phyloP scores from a whole-genome alignment of 37 sponge, comb jelly and placozoan genomes.

The Beroe ovata region DNA sequence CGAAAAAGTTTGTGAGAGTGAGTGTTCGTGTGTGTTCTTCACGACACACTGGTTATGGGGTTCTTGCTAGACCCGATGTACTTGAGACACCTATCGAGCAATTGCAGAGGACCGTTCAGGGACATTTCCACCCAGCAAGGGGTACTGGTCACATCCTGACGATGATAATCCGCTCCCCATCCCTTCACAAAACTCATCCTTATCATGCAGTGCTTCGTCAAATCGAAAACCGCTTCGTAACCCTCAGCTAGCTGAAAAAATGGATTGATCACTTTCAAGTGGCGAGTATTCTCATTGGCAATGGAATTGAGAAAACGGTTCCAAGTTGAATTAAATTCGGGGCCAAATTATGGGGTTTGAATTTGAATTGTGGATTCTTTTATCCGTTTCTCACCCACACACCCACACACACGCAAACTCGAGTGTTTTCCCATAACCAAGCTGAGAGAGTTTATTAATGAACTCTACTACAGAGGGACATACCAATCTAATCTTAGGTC shows the following conservation, averaged over 20 bases:
- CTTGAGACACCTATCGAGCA: slow-evolving; percentile 64
- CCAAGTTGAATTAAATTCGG: too few relatives aligned
- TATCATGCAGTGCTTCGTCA: slow-evolving; percentile 67
- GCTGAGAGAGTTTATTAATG: background rate
- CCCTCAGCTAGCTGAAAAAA: slow-evolving; percentile 33
- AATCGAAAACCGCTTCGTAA: slow-evolving; percentile 63
- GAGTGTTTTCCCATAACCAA: too few relatives aligned
- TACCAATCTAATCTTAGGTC: too few relatives aligned
- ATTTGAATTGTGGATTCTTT: too few relatives aligned
- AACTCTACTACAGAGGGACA: too few relatives aligned
- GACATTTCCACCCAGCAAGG: slow-evolving; percentile 72
- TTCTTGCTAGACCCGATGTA: slow-evolving; percentile 67
- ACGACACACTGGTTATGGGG: slow-evolving; percentile 55
- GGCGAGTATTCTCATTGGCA: too few relatives aligned
- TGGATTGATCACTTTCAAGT: too few relatives aligned
- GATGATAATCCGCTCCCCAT: slow-evolving; percentile 71
- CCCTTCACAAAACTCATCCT: slow-evolving; percentile 70
- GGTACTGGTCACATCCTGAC: slow-evolving; percentile 69
- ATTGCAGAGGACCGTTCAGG: slow-evolving; percentile 61
- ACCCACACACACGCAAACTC: background rate
- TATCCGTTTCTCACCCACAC: too few relatives aligned
- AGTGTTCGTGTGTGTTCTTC: too few relatives aligned
- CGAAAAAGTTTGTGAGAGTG: too few relatives aligned
- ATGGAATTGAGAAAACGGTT: too few relatives aligned
- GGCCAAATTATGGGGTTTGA: too few relatives aligned